Evolutionary conservation across 1,140 invertebrate genomes (phyloP).

Genomic region (Eriosoma lanigerum): DNA sequence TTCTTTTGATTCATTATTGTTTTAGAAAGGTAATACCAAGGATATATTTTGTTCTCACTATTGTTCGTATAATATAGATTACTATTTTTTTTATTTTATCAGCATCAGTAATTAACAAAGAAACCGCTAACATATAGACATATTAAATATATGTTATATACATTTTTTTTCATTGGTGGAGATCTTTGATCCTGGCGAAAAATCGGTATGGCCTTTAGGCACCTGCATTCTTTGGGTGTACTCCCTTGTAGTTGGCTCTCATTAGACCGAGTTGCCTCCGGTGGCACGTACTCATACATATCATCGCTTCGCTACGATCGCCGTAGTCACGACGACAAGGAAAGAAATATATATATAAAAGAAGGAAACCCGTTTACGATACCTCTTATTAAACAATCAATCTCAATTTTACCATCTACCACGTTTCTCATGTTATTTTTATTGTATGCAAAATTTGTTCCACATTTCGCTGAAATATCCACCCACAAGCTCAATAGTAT

Average conservation of each 20-base stretch:
- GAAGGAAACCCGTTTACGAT: conserved; percentile 23
- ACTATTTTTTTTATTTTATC: background rate
- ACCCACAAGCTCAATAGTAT: conserved; percentile 24
- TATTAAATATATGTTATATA: background rate
- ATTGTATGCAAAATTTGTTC: conserved; percentile 36
- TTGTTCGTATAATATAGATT: background rate
- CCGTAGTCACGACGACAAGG: conserved; percentile 28
- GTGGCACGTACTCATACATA: conserved; percentile 39
- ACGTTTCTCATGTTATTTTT: conserved; percentile 30
- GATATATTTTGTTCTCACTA: background rate
- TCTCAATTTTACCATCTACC: conserved; percentile 46
- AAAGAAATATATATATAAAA: background rate
- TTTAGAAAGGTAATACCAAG: background rate
- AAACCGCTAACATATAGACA: background rate
- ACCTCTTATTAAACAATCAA: conserved; percentile 46
- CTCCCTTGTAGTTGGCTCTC: conserved; percentile 35
- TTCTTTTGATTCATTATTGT: background rate
- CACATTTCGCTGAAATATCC: background rate
- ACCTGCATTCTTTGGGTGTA: conserved; percentile 35
- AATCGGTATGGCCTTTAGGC: conserved; percentile 45
- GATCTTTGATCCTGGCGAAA: conserved; percentile 45
- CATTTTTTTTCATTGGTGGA: conserved; percentile 23
- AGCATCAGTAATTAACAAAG: conserved; percentile 20
- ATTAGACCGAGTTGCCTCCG: conserved; percentile 47
- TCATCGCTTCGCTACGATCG: conserved; percentile 11